Base-by-base conservation (phyloP, 2,797 vertebrate species). In the Gallinago solitaria region DNA sequence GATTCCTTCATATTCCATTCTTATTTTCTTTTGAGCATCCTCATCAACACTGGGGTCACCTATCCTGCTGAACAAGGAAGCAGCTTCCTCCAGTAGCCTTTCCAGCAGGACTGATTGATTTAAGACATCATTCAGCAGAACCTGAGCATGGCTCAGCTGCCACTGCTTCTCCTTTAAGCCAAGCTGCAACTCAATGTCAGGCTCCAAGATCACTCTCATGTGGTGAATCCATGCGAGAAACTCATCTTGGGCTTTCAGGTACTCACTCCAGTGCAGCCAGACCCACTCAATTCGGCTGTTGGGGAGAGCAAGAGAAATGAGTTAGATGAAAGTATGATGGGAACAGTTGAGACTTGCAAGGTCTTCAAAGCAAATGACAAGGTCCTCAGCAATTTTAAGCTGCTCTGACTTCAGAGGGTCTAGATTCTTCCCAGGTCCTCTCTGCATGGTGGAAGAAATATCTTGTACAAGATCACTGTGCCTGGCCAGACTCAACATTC, bases 211-310 rank as follows among this genome's bases (percentile, higher is more conserved):
- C 73, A 98, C 94, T 71, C 94, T 98, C 97, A 98, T 98, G 96
- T 97, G 98, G 37, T 96, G 97, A 97, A 99, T 97, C 99, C 99
- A 99, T 11, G 94, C 23, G 28, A 98, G 98, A 87, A 99, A 99
- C 94, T 99, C 99, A 59, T 99, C 98, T 1, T 96, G 98, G 41
- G 99, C 99, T 97, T 98, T 98, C 95, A 99, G 97, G 96, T 99
- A 99, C 94, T 99, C 99, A 1, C 97, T 98, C 99, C 99, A 99
- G 95, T 99, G 99, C 81, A 99, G 98, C 99, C 99, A 99, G 89
- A 99, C 99, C 99, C 99, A 99, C 97, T 99, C 99, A 11, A 99
- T 99, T 33, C 99, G 99, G 97, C 99, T 99, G 96, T 82, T 60
- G 89, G 60, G 61, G 73, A 91, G 33, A 96, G 47, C 23, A 89